These are phyloP conservation scores for Frankliniella fusca DNA, from an alignment of 2,888 invertebrate genomes.

Conservation along the genomic window DNA sequence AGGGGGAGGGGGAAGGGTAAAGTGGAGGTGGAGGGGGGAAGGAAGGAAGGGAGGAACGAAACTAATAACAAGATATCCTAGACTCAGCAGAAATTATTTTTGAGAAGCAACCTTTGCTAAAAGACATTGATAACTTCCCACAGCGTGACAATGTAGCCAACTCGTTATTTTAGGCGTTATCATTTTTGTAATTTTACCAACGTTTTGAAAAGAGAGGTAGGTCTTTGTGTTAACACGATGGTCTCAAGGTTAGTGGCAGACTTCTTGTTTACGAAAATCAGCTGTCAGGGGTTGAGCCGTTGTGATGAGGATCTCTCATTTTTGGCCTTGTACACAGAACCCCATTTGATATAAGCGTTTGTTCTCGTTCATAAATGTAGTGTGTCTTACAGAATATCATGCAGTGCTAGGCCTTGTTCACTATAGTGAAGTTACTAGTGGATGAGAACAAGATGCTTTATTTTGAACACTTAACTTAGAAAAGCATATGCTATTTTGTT, in stretches of 20 bases:
- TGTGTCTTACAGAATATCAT: no score
- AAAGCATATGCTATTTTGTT: no score
- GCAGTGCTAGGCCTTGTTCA: no score
- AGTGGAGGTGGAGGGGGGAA: not conserved
- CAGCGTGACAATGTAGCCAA: not conserved
- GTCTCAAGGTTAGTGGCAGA: constrained; percentile 18
- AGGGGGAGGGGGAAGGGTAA: no score
- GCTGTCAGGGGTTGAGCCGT: not conserved
- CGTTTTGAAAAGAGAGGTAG: not conserved
- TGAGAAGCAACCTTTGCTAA: not conserved
- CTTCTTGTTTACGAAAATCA: constrained; percentile 23
- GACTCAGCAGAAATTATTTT: not conserved
- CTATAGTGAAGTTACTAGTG: no score
- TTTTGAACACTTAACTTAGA: no score
- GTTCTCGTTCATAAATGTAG: no score
- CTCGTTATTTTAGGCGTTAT: not conserved
- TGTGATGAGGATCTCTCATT: no score
- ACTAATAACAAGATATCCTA: not conserved
- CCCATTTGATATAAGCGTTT: no score
- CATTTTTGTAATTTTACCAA: not conserved
- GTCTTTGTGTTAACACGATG: not conserved
- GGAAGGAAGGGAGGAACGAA: not conserved
- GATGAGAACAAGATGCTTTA: no score
- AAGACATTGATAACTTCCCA: not conserved
- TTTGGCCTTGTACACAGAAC: no score